Evolutionary conservation across 2,113 vertebrate species (phyloP).

Genomic region (Sceloporus undulatus): DNA sequence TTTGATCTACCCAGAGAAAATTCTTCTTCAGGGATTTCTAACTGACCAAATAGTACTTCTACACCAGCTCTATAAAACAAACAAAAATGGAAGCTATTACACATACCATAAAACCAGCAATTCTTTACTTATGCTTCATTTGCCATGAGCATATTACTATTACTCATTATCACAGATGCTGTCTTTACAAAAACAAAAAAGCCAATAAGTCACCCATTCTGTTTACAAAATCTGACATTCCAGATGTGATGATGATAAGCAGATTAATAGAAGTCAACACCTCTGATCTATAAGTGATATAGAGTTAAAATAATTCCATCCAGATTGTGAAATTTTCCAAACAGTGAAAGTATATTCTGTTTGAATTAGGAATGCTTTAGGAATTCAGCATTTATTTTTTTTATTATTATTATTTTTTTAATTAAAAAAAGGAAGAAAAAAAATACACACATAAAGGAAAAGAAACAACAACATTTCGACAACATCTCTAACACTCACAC

Average conservation of each 20-base stretch:
- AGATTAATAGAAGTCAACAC: neutral
- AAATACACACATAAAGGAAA: too few species aligned
- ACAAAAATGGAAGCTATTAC: constrained; percentile 45
- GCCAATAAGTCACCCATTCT: neutral
- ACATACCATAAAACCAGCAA: constrained; percentile 27
- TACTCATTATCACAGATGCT: neutral
- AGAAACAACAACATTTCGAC: too few species aligned
- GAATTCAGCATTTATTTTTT: neutral
- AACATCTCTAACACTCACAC: too few species aligned
- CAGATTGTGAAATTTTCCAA: neutral
- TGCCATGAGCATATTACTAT: neutral
- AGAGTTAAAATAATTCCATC: neutral
- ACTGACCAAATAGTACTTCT: constrained; percentile 89
- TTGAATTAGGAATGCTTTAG: neutral
- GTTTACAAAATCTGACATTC: neutral
- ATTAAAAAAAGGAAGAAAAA: too few species aligned
- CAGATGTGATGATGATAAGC: neutral
- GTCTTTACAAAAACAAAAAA: neutral
- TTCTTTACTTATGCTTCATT: neutral
- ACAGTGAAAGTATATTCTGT: neutral
- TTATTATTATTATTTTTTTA: too few species aligned
- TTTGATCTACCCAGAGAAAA: constrained; percentile 95
- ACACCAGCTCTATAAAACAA: constrained; percentile 87
- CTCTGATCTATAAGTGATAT: neutral
- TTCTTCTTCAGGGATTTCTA: constrained; percentile 89